These are phyloP conservation scores for Sarcophaga bullata DNA, from an alignment of 1,140 invertebrate species.

Conservation along the genomic window DNA sequence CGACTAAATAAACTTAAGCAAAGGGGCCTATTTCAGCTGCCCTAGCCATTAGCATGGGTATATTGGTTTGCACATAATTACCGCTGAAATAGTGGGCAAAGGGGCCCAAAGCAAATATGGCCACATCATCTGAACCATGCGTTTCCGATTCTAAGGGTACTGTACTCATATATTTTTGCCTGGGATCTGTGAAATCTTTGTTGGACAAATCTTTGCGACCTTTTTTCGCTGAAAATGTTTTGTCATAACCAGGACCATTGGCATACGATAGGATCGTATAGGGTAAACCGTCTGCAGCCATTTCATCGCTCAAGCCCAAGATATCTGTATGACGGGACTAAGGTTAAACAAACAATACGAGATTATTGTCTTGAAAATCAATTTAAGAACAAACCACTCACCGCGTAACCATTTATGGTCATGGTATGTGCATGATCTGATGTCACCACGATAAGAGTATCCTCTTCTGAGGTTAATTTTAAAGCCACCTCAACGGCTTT, in stretches of 20 bases:
- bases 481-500: slow-evolving; percentile 72
- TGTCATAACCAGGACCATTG: slow-evolving; percentile 71
- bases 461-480: slow-evolving; percentile 68
- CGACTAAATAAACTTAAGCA: not conserved
- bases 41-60: slow-evolving; percentile 71
- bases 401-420: slow-evolving; percentile 74
- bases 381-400: slow-evolving; percentile 39
- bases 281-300: slow-evolving; percentile 70
- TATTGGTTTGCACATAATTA: slow-evolving; percentile 70
- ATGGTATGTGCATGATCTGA: slow-evolving; percentile 75
- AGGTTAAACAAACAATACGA: slow-evolving; percentile 40
- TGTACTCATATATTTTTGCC: slow-evolving; percentile 63
- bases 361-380: not conserved
- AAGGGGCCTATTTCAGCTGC: slow-evolving; percentile 66
- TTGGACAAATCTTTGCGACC: slow-evolving; percentile 49
- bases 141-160: slow-evolving; percentile 68
- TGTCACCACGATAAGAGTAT: slow-evolving; percentile 74
- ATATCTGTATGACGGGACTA: slow-evolving; percentile 72
- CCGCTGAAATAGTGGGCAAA: slow-evolving; percentile 71
- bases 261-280: slow-evolving; percentile 78
- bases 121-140: slow-evolving; percentile 72
- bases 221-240: slow-evolving; percentile 30
- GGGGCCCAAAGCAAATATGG: slow-evolving; percentile 68
- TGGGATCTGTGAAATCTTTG: slow-evolving; percentile 54
- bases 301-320: slow-evolving; percentile 64